Evolutionary conservation across 2,888 invertebrate genomes (phyloP), one percentile per base, ranked within the genome.

Genomic region (Drosophila limbata): DNA sequence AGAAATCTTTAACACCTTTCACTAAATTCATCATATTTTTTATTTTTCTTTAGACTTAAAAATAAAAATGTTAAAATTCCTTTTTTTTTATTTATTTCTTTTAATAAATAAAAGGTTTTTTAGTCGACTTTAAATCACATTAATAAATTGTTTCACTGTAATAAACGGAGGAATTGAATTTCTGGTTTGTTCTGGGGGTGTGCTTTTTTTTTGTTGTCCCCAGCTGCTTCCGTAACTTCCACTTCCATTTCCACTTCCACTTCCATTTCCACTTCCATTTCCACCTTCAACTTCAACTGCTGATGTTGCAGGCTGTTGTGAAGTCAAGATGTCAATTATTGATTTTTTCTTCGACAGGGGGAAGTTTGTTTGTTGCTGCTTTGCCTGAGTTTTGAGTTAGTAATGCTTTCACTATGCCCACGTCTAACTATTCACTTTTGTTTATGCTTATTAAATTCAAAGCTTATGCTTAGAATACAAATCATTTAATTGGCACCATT

Each of bases 291-390:
- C 39, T 45, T 25, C 51, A 25, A 19, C 48, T 51, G 44, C 75
- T 68, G 45, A 42, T 59, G 45, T 44, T 57, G 70, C 57, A 62
- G 17, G 40, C 21, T 60, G 37, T 50, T 50, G 39, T 48, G 64
- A 61, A 73, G 81, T 69, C 66, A 77, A 73, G 73, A 85, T 77
- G 77, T 77, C 70, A 77, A 56, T 71, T 83, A 83, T 83, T 81
- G 82, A 83, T 83, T 83, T 83, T 83, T 76, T 69, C 69, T 76
- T 69, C 61, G 64, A 50, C 47, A 33, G 17, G 47, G 33, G 42
- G 61, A 44, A 64, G 51, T 76, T 56, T 68, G 31, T 28, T 75
- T 39, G 35, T 28, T 57, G 45, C 15, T 19, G 35, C n/a, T 73
- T 17, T 53, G 64, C 37, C 10, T 33, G n/a, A 37, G 15, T 31